Evolutionary conservation across 2,888 invertebrate species (phyloP), one percentile per base, ranked within the genome.

Genomic region (Melolontha melolontha): DNA sequence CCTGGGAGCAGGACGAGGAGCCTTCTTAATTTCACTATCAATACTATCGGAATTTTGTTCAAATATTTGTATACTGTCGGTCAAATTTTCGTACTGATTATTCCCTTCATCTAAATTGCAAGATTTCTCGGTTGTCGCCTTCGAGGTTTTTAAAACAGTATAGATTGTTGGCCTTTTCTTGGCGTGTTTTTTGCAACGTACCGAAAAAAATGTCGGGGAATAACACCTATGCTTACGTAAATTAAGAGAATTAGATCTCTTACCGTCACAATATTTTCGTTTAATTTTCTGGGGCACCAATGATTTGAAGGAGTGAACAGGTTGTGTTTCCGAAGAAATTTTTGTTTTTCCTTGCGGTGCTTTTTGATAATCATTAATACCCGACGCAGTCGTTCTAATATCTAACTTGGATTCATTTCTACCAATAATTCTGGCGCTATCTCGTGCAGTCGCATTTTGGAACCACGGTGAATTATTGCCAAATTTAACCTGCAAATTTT

Each of bases 21-120:
- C 54, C 78, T 80, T 59, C 79, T 70, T 59, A 69, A 62, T 74
- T 74, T 77, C 74, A 72, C 69, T 64, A 73, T 75, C 72, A 22
- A 64, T 68, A 66, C 75, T 77, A 63, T 82, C 78, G 22, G 79
- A 76, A 55, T 80, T 84, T 71, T 87, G 86, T 79, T 90, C 90
- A 70, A 87, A 88, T 29, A 90, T 86, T 82, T 90, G 90, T 71
- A 90, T 89, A 12, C 89, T 89, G 78, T 90, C 90, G 49, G 88
- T 89, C 65, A 90, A 81, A 78, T 90, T 89, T 79, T 91, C 88
- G 79, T 89, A 90, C 4, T 44, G 44, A 4, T 7, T 10, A 5
- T 44, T 27, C 76, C 70, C 79, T 78, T 81, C 2, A 81, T 77
- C 42, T 83, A 72, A n/a, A 83, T 71, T 71, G 12, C 68, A 65